A percentile compares a stretch with the other conserved stretches of the same genome.
phyloP scores from a whole-genome alignment of 2,113 vertebrate species.

The Dendropsophus ebraccatus region DNA sequence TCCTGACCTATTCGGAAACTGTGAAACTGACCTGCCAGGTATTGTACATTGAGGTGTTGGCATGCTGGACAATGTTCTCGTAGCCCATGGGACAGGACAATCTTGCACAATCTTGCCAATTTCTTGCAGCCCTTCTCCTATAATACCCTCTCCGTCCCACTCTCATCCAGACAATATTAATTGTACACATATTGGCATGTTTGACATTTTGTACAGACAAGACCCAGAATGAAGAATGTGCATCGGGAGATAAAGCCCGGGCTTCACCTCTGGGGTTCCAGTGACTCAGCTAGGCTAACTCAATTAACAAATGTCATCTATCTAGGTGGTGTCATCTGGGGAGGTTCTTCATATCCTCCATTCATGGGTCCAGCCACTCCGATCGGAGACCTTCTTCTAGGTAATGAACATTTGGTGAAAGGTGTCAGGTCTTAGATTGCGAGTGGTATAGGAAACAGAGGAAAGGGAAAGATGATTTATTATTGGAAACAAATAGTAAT shows the following conservation, averaged over 20 bases:
- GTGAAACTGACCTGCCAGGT: too few relatives aligned
- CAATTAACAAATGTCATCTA: slow-evolving; percentile 40
- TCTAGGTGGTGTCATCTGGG: slow-evolving; percentile 2
- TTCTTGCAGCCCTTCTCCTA: not conserved
- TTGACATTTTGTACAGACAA: slow-evolving; percentile 22
- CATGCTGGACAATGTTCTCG: not conserved
- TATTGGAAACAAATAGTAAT: slow-evolving; percentile 49
- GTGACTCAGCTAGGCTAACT: slow-evolving; percentile 7
- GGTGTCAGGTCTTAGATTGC: slow-evolving; percentile 23
- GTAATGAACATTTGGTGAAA: slow-evolving; percentile 57
- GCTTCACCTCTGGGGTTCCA: not conserved
- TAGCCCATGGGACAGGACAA: not conserved
- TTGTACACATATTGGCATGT: not conserved
- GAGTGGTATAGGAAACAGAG: not conserved
- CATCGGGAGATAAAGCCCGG: not conserved
- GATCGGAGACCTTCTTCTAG: not conserved
- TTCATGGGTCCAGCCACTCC: not conserved
- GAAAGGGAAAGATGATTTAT: not conserved
- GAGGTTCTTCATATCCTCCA: not conserved
- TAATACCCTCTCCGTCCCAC: not conserved
- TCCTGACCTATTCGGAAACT: too few relatives aligned
- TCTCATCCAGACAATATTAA: too few relatives aligned
- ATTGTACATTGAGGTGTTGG: too few relatives aligned
- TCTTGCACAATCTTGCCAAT: not conserved
- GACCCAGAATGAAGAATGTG: slow-evolving; percentile 3